Base-by-base conservation (phyloP, 2,888 invertebrate genomes). In the Venusia cambrica region DNA sequence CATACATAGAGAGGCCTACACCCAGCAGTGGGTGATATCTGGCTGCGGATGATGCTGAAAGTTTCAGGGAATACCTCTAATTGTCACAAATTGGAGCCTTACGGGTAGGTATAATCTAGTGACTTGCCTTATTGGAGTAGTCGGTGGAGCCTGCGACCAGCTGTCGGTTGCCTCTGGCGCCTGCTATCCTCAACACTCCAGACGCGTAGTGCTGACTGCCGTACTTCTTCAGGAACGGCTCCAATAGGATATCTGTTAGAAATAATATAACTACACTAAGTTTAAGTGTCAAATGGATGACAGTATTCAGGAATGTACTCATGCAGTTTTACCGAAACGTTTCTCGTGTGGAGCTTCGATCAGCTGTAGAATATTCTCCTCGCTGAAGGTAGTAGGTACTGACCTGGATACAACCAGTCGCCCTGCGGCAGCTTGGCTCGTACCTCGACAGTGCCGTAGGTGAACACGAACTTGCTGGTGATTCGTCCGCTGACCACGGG, bases 351-450 rank as follows among this genome's bases (percentile, higher is more conserved):
- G n/a, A n/a, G n/a, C n/a, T n/a, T n/a, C n/a, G n/a, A n/a, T n/a
- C n/a, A n/a, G n/a, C n/a, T n/a, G n/a, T n/a, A n/a, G n/a, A n/a
- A n/a, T n/a, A n/a, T n/a, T n/a, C n/a, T n/a, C n/a, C n/a, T n/a
- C n/a, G n/a, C n/a, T n/a, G n/a, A n/a, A n/a, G n/a, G n/a, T n/a
- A n/a, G n/a, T 7, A 13, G 1, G 0, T 13, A 25, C 46, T 26
- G 6, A 73, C 77, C 77, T 57, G 93, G 77, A 50, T 87, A 89
- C 0, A 93, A 47, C 81, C 94, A 94, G 62, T 94, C 92, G 0
- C 94, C 94, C 44, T 87, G 85, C 0, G 94, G 94, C 9, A 95
- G 58, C 66, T 92, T 92, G 0, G 94, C 94, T 9, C 89, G 87
- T 2, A 94, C 77, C 57, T 92, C 89, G 5, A 94, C 78, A 17